Conservation (phyloP, 2,797 vertebrate genomes). For the Pseudomugil gertrudae region DNA sequence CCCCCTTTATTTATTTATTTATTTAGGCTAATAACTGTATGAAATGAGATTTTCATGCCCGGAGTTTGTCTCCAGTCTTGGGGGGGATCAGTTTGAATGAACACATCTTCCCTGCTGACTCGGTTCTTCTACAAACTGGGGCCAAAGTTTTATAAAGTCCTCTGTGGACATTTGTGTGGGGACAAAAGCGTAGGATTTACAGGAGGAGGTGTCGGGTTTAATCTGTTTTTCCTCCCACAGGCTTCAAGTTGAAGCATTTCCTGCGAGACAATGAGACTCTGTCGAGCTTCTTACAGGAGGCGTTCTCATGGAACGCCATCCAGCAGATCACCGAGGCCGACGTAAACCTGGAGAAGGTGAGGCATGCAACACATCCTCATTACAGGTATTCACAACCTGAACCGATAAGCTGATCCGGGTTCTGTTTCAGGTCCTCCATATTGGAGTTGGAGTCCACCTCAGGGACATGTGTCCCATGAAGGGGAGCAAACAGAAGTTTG, state of each 20-base stretch:
- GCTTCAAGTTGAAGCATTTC: constrained; percentile 90
- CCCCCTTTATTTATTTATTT: neutral
- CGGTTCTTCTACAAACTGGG: neutral
- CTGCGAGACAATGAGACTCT: constrained; percentile 90
- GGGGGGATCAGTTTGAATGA: constrained; percentile 10
- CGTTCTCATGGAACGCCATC: constrained; percentile 77
- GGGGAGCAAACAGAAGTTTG: constrained; percentile 58
- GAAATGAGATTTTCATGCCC: neutral
- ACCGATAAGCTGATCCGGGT: neutral
- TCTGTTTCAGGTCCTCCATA: constrained; percentile 83
- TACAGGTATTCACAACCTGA: neutral
- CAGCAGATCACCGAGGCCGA: constrained; percentile 82
- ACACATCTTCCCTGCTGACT: neutral
- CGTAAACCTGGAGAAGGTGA: constrained; percentile 88
- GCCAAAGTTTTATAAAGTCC: neutral
- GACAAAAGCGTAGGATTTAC: constrained; percentile 18
- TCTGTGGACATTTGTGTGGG: constrained; percentile 8
- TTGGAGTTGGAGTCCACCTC: constrained; percentile 87
- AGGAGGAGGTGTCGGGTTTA: constrained; percentile 22
- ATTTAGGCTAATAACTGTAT: neutral
- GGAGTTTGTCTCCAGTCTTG: neutral
- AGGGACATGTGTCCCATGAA: constrained; percentile 82
- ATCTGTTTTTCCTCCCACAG: constrained; percentile 74
- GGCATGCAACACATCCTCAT: constrained; percentile 7
- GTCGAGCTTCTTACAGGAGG: constrained; percentile 85